Base-by-base conservation (phyloP, 2,888 invertebrate species). In the Mylabris sibirica region DNA sequence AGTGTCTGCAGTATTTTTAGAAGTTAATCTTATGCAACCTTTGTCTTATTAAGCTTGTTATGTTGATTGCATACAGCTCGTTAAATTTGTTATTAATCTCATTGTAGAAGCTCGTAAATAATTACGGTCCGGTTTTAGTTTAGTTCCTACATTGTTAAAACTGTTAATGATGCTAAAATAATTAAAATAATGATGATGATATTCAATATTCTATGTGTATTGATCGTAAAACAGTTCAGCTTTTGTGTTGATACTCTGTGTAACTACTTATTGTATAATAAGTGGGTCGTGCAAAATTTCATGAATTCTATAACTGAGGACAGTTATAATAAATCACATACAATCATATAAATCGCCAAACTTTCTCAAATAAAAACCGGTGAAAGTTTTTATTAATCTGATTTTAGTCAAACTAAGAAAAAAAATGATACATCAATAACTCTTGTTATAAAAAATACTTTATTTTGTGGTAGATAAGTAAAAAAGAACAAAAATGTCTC, bases 391-490 rank as follows among this genome's bases (percentile, higher is more conserved):
- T 12, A 53, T 53, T 1, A 53, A 22, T 53, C 11, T 30, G 5
- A 22, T 12, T 53, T 24, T 53, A 53, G 11, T 11, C 12, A 12
- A 44, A 44, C n/a, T 44, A 3, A 20, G 20, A 49, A 17, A 4
- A 49, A 53, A 57, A 57, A 5, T 9, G 9, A 22, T 49, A 17
- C n/a, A 11, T 2, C 49, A 49, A 20, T 9, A 24, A 3, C 4
- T 57, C 14, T 57, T 26, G 57, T 26, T 57, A 57, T 9, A 57
- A 57, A 30, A 57, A 57, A 57, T 57, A 57, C 12, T 57, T 57
- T 57, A 57, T 57, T 57, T 57, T 57, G 4, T 24, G 22, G 24
- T 3, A 24, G 8, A 57, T 24, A 24, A 57, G 24, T 24, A 57
- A 24, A 57, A 57, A 24, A 22, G 49, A 53, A 57, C 12, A 57